Percentiles rank a stretch among this genome's conserved stretches.
Evolutionary conservation across 1,140 invertebrate genomes (phyloP).

Genomic region (Drosophila paulistorum): DNA sequence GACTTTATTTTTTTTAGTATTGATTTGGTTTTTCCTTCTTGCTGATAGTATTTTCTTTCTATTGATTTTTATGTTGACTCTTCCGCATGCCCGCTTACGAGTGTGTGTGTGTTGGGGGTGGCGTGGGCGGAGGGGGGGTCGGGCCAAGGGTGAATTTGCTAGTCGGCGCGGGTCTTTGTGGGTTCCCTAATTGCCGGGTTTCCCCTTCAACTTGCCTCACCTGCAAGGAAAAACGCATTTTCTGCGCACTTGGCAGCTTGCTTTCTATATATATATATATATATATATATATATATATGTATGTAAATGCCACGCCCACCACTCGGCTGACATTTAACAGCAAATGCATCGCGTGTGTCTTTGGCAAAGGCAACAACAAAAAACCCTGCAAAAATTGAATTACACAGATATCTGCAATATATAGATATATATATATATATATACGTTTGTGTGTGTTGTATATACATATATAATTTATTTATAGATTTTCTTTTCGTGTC

Average conservation of each 20-base stretch:
- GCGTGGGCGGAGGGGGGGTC: neutral
- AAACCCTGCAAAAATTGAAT: slow-evolving; percentile 18
- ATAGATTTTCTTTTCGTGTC: slow-evolving; percentile 28
- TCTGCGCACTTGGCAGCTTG: slow-evolving; percentile 69
- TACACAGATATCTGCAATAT: slow-evolving; percentile 21
- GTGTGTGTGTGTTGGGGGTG: neutral
- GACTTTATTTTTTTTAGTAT: neutral
- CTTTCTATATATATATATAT: slow-evolving; percentile 2
- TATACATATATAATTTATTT: slow-evolving; percentile 34
- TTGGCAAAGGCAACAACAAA: slow-evolving; percentile 23
- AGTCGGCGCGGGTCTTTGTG: slow-evolving; percentile 23
- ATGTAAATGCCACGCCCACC: neutral
- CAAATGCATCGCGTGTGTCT: slow-evolving; percentile 4
- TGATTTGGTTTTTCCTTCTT: neutral
- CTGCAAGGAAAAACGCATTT: slow-evolving; percentile 54
- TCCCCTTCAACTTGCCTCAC: neutral
- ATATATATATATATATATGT: too few species aligned
- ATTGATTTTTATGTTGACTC: slow-evolving; percentile 3
- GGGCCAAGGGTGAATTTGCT: too few species aligned
- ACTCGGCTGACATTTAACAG: slow-evolving; percentile 13
- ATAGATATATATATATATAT: slow-evolving; percentile 28
- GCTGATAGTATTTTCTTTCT: neutral
- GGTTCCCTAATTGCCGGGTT: slow-evolving; percentile 25
- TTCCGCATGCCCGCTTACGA: neutral
- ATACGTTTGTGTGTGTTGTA: slow-evolving; percentile 27